A percentile compares a stretch with the other conserved stretches of the same genome.
phyloP scores from a whole-genome alignment of 2,113 vertebrate species.

The Narcine bancroftii region DNA sequence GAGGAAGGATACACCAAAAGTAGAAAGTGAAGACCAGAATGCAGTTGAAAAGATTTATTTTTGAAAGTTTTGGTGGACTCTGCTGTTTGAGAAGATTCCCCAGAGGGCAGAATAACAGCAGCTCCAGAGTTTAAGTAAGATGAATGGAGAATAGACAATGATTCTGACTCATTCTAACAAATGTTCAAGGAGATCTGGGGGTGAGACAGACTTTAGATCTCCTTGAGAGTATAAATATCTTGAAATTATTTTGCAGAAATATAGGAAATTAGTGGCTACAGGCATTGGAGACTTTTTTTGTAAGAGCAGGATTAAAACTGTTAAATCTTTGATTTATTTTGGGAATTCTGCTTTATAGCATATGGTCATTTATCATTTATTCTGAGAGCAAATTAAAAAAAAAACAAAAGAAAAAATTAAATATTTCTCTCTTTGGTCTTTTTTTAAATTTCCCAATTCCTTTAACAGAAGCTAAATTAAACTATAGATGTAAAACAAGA shows the following conservation, averaged over 20 bases:
- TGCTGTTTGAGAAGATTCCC: neutral
- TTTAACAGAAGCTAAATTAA: neutral
- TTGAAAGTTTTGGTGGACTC: neutral
- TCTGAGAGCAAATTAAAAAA: neutral
- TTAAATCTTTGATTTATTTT: neutral
- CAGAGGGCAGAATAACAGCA: neutral
- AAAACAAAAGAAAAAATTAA: too few relatives aligned
- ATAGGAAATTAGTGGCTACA: neutral
- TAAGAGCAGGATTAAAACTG: neutral
- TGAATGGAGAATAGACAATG: neutral
- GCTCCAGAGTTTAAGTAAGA: neutral
- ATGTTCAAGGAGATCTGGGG: neutral
- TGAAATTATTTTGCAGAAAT: neutral
- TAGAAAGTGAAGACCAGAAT: neutral
- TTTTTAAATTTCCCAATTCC: neutral
- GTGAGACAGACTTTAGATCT: too few relatives aligned
- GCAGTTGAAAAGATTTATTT: neutral
- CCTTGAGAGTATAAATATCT: neutral
- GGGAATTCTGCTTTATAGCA: too few relatives aligned
- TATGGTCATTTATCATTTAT: neutral
- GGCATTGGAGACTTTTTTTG: neutral
- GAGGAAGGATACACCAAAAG: neutral
- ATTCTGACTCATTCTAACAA: neutral
- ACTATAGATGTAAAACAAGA: neutral
- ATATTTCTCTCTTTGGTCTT: neutral